Evolutionary conservation across 2,797 vertebrate genomes (phyloP).

Genomic region (Saxicola maurus): DNA sequence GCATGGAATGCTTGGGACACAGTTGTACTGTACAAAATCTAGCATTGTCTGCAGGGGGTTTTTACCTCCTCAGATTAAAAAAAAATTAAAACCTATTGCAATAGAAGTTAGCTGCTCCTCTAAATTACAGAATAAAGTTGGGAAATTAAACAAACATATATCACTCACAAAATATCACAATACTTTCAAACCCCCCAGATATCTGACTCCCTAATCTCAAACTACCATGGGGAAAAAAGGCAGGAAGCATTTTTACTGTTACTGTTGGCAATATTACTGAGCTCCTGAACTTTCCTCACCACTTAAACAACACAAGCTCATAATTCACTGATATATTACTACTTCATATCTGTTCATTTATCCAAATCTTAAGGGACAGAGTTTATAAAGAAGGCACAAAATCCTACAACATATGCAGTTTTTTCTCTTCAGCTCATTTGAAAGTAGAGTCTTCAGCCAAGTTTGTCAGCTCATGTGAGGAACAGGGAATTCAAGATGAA

Average conservation of each 20-base stretch:
- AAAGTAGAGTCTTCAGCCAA: not conserved
- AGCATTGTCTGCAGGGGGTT: not conserved
- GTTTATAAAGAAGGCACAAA: not conserved
- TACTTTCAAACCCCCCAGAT: not conserved
- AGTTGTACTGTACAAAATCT: not conserved
- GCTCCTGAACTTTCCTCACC: not conserved
- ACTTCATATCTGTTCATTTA: not conserved
- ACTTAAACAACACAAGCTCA: not conserved
- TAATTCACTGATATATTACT: not conserved
- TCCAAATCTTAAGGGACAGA: not conserved
- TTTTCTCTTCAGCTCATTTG: not conserved
- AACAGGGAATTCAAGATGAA: not conserved
- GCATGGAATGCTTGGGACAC: not conserved
- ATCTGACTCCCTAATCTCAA: not conserved
- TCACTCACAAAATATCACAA: not conserved
- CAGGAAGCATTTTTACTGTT: not conserved
- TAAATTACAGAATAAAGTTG: not conserved
- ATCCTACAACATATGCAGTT: not conserved
- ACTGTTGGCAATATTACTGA: not conserved
- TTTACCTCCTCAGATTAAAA: not conserved
- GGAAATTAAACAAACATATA: not conserved
- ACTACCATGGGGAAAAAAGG: not conserved
- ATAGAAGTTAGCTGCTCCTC: not conserved
- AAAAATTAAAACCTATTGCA: not conserved
- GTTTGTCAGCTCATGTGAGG: not conserved